Evolutionary conservation across 2,797 vertebrate species (phyloP).

Genomic region (Bradypus variegatus): DNA sequence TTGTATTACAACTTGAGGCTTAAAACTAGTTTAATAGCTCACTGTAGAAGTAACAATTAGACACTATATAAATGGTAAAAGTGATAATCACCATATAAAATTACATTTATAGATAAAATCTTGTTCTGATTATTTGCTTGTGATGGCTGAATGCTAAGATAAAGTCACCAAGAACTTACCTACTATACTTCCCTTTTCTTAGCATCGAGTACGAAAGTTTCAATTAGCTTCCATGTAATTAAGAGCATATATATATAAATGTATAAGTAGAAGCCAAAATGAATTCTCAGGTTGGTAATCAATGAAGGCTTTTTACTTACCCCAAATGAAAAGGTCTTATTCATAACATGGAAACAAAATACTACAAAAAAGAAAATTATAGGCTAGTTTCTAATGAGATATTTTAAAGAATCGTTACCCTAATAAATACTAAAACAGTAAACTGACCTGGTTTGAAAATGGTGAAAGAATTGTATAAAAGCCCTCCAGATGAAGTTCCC

Average conservation of each 20-base stretch:
- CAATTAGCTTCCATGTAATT: constrained; percentile 24
- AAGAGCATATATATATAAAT: neutral
- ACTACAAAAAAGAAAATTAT: constrained; percentile 34
- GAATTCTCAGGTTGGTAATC: constrained; percentile 18
- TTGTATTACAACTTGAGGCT: neutral
- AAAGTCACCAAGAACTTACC: constrained; percentile 7
- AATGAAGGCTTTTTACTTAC: constrained; percentile 40
- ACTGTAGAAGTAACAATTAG: constrained; percentile 17
- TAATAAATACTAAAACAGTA: constrained; percentile 23
- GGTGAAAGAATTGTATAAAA: constrained; percentile 13
- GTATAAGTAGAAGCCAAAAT: neutral
- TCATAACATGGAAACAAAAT: constrained; percentile 26
- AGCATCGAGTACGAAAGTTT: neutral
- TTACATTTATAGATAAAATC: neutral
- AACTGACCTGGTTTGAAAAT: constrained; percentile 3
- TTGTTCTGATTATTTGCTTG: constrained; percentile 32
- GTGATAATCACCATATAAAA: neutral
- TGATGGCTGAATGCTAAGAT: neutral
- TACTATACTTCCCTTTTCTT: constrained; percentile 4
- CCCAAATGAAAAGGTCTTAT: neutral
- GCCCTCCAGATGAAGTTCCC: neutral
- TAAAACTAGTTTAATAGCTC: neutral
- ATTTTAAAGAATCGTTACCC: constrained; percentile 35
- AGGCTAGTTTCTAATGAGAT: neutral
- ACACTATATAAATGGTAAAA: neutral